Conservation (phyloP, 2,113 vertebrate species). For the Azemiops feae region DNA sequence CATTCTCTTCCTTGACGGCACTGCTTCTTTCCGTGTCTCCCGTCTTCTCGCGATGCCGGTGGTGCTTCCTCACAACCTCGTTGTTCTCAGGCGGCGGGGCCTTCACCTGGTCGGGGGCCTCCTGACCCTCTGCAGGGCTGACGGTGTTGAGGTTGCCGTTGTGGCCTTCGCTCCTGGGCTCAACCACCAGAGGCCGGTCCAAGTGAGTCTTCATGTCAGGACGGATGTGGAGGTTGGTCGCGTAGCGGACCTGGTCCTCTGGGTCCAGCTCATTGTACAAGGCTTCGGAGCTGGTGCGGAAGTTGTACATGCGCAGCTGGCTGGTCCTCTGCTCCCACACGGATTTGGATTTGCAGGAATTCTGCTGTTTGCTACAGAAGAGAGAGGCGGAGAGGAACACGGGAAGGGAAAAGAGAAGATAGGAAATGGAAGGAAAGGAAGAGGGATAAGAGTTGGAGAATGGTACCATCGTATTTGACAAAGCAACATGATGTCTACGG, state of each 20-base stretch:
- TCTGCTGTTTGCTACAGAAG: constrained; percentile 86
- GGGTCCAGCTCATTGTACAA: constrained; percentile 91
- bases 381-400: constrained; percentile 26
- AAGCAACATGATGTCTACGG: no score
- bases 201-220: constrained; percentile 92
- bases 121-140: constrained; percentile 61
- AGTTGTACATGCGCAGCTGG: constrained; percentile 88
- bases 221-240: constrained; percentile 80
- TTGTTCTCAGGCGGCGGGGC: constrained; percentile 22
- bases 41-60: constrained; percentile 75
- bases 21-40: constrained; percentile 62
- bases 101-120: constrained; percentile 60
- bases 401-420: background rate
- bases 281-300: constrained; percentile 86
- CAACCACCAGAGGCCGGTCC: constrained; percentile 88
- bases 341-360: constrained; percentile 85
- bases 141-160: constrained; percentile 62
- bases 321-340: constrained; percentile 94
- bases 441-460: background rate
- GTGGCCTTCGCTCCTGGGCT: constrained; percentile 64
- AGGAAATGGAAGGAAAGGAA: background rate
- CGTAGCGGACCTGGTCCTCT: constrained; percentile 79
- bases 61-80: constrained; percentile 73
- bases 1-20: constrained; percentile 64
- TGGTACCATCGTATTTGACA: background rate